Base-by-base conservation (phyloP, 2,113 vertebrate genomes). In the Ranitomeya imitator region DNA sequence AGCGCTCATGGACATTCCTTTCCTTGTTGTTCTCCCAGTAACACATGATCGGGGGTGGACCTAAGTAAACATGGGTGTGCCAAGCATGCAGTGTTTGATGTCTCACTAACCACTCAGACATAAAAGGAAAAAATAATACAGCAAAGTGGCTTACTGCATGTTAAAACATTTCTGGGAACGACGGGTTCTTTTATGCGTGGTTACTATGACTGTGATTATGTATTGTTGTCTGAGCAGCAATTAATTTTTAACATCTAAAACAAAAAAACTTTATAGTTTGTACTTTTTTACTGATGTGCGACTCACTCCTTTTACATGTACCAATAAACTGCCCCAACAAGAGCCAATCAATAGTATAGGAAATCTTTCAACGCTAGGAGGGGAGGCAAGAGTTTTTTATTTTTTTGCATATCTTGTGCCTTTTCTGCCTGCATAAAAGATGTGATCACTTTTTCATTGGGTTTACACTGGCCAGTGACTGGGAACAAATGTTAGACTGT, bases 51-150 rank as follows among this genome's bases (percentile, higher is more conserved):
- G 63, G 26, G 82, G 81, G 82, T 71, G 63, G 82, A 71, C 63
- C n/a, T 55, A 84, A 71, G 63, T 84, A 84, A 71, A 84, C 82
- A 69, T 55, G 82, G 82, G 82, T 84, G 82, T 71, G 63, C 63
- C 45, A 67, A 26, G 61, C 60, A 81, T 71, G 21, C 21, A n/a
- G 6, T 71, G 45, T 69, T 83, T 83, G 79, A 81, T 18, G 79
- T 81, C 79, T 61, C 37, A 60, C 26, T 81, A 59, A 80, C 60
- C 19, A 83, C 45, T 83, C 65, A 51, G 19, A 84, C 63, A 71
- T 71, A 71, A 26, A 84, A 84, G 45, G 51, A 23, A 26, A 71
- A 16, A 71, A 54, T 18, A 26, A 55, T 21, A 81, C 59, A 60
- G 57, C 79, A 18, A 37, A 60, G 57, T 81, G 57, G 59, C 57